Base-by-base conservation (phyloP, 2,888 invertebrate genomes). In the Phragmatobia fuliginosa region DNA sequence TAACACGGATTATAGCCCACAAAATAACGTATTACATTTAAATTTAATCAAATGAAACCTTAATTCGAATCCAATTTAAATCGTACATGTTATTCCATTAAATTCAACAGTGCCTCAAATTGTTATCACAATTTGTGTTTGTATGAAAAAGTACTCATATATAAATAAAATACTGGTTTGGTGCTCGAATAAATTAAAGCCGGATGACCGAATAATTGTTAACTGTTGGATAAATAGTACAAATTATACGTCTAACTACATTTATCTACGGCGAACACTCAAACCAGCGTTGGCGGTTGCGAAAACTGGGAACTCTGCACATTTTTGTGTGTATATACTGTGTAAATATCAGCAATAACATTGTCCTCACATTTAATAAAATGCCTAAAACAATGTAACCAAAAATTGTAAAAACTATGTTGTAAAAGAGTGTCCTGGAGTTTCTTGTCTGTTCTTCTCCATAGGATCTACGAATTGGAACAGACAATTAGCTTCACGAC, bases 251-350 rank as follows among this genome's bases (percentile, higher is more conserved):
- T 84, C 86, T 85, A 86, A 88, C 90, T 89, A 85, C 91, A 91
- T 91, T 92, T 92, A 92, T 92, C 92, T 92, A 88, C 74, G 78
- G 78, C 83, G 87, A 91, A 91, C 92, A 92, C 91, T 91, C 91
- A 80, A 82, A 82, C 73, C 76, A 67, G 78, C 69, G 67, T 31
- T 75, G 60, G 70, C 36, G 60, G 56, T 78, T 45, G 52, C 72
- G 14, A 4, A 70, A 10, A 79, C 73, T 86, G 7, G 4, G 80
- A 71, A 88, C 83, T 77, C 77, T 28, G 60, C 58, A 67, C 21
- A 71, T 60, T 31, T 25, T 28, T 52, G 52, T 52, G 33, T n/a
- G n/a, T n/a, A n/a, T n/a, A n/a, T n/a, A n/a, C n/a, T n/a, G n/a
- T n/a, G n/a, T n/a, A n/a, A n/a, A n/a, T n/a, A n/a, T n/a, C n/a